A percentile compares a stretch with the other conserved stretches of the same genome.
These are phyloP conservation scores for Lycocerus yunnanus DNA, from an alignment of 2,888 invertebrate genomes.

Conservation along the genomic window DNA sequence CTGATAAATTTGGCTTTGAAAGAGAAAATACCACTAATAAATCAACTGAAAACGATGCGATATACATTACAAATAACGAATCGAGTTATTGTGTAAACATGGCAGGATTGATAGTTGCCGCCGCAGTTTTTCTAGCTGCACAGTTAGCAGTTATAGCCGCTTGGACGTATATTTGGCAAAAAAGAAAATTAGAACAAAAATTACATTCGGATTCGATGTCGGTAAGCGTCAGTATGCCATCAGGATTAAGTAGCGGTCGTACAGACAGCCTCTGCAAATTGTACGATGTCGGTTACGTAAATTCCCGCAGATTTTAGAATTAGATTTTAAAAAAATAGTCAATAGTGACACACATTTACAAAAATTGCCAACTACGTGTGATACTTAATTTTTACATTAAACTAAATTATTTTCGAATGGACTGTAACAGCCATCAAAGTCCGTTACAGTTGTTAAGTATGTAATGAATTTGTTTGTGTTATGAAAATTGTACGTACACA, in stretches of 20 bases:
- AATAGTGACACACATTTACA: neutral
- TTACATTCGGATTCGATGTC: constrained; percentile 67
- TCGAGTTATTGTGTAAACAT: constrained; percentile 73
- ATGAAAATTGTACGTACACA: neutral
- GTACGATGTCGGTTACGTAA: constrained; percentile 84
- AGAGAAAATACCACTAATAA: constrained; percentile 65
- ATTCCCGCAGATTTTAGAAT: constrained; percentile 60
- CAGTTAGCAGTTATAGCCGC: constrained; percentile 86
- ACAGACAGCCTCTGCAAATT: constrained; percentile 83
- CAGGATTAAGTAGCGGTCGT: constrained; percentile 63
- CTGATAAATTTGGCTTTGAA: constrained; percentile 89
- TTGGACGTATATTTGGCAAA: constrained; percentile 88
- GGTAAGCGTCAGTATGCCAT: constrained; percentile 65
- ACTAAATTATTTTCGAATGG: neutral
- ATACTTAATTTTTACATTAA: constrained; percentile 19
- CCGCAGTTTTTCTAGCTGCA: constrained; percentile 82
- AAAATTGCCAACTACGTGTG: constrained; percentile 29
- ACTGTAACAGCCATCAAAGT: neutral
- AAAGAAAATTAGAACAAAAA: constrained; percentile 62
- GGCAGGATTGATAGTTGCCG: constrained; percentile 82
- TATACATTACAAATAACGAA: constrained; percentile 69
- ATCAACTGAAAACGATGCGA: constrained; percentile 67
- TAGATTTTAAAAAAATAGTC: neutral
- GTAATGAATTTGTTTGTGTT: neutral
- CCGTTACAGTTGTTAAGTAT: neutral